Conservation (phyloP, 2,113 vertebrate genomes). For the Cheirogaleus medius region DNA sequence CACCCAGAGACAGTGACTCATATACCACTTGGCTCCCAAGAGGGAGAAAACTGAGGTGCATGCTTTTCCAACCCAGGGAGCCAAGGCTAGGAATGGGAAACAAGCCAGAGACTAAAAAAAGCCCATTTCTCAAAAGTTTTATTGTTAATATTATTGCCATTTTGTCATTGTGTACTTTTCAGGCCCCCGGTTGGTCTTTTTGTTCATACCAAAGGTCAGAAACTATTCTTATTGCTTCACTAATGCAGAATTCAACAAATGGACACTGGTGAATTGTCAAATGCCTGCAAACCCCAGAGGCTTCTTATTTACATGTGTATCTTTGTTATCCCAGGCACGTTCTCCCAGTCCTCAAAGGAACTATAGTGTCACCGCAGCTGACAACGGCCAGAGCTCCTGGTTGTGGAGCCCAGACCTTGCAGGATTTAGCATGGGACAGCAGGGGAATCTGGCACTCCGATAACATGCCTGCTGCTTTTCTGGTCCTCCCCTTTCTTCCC, state of each 20-base stretch:
- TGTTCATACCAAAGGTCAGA: slow-evolving; percentile 48
- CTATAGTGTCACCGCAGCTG: slow-evolving; percentile 1
- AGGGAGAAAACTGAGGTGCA: background rate
- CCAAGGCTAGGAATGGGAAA: background rate
- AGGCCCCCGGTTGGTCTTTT: slow-evolving; percentile 24
- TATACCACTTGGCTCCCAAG: background rate
- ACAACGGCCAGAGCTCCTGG: slow-evolving; percentile 1
- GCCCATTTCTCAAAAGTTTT: slow-evolving; percentile 45
- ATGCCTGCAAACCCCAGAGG: slow-evolving; percentile 22
- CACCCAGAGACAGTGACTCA: background rate
- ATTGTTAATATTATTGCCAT: slow-evolving; percentile 39
- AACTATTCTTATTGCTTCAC: background rate
- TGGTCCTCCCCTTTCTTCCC: background rate
- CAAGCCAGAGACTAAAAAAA: background rate
- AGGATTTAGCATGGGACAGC: background rate
- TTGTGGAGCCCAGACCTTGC: background rate
- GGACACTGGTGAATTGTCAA: slow-evolving; percentile 59
- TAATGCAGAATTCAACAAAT: slow-evolving; percentile 62
- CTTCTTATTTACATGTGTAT: slow-evolving; percentile 54
- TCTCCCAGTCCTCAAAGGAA: slow-evolving; percentile 3
- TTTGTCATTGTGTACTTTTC: slow-evolving; percentile 43
- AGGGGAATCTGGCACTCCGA: slow-evolving; percentile 8
- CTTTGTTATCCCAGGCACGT: slow-evolving; percentile 50
- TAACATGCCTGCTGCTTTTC: slow-evolving; percentile 16
- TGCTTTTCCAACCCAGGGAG: background rate